Evolutionary conservation across 1,140 invertebrate species (phyloP).

Genomic region (Heliothis virescens): DNA sequence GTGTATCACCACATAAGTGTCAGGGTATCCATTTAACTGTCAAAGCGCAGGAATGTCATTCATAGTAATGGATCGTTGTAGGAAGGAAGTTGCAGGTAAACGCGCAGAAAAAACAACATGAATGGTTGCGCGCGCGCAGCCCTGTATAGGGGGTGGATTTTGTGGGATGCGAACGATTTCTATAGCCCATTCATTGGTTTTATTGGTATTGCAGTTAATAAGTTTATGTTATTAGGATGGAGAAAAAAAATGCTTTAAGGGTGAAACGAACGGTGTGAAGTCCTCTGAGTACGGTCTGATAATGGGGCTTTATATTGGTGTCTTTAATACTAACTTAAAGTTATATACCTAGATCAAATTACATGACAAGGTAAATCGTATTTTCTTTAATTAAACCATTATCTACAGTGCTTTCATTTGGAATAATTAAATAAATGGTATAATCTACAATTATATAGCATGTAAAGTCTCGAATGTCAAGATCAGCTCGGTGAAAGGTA

Average conservation of each 20-base stretch:
- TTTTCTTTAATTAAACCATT: too few relatives aligned
- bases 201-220: constrained; percentile 56
- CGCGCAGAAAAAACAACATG: constrained; percentile 62
- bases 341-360: too few relatives aligned
- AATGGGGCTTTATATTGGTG: neutral
- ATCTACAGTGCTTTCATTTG: too few relatives aligned
- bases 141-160: constrained; percentile 58
- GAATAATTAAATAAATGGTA: too few relatives aligned
- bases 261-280: constrained; percentile 2
- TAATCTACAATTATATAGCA: too few relatives aligned
- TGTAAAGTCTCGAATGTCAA: too few relatives aligned
- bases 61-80: constrained; percentile 76
- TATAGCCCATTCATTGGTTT: constrained; percentile 49
- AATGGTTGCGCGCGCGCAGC: constrained; percentile 60
- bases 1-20: constrained; percentile 59
- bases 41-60: constrained; percentile 77
- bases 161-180: constrained; percentile 48
- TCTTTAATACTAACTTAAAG: neutral
- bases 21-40: constrained; percentile 77
- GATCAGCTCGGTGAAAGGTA: too few relatives aligned
- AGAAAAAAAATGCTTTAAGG: constrained; percentile 46
- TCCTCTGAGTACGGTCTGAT: constrained; percentile 4
- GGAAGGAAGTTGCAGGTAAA: constrained; percentile 84
- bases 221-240: constrained; percentile 49
- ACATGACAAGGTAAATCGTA: too few relatives aligned